These are phyloP conservation scores for Carollia perspicillata DNA, from an alignment of 2,113 vertebrate genomes.

Conservation along the genomic window DNA sequence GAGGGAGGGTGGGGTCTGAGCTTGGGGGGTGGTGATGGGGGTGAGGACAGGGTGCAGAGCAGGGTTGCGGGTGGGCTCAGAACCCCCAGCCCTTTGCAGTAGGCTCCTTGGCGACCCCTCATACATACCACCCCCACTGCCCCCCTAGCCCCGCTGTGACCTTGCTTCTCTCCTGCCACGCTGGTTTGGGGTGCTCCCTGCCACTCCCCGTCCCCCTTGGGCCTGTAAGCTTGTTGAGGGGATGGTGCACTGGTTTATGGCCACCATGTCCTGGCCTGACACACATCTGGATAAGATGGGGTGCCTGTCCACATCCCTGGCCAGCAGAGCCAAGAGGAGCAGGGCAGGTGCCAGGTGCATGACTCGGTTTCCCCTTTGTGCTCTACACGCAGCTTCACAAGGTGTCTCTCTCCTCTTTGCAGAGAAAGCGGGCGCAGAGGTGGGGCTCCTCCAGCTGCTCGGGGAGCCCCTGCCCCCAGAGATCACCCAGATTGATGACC, in stretches of 20 bases:
- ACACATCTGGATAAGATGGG: neutral
- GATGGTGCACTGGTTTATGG: neutral
- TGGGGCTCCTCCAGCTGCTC: slow-evolving; percentile 90
- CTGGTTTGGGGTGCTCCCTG: neutral
- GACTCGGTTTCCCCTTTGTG: neutral
- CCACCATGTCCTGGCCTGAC: neutral
- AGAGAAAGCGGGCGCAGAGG: slow-evolving; percentile 81
- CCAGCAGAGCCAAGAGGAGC: neutral
- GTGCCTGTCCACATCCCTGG: neutral
- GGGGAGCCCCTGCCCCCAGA: slow-evolving; percentile 88
- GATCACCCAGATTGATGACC: slow-evolving; percentile 82
- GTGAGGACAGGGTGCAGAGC: neutral
- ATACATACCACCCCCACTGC: no score
- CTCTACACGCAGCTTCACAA: neutral
- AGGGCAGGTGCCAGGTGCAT: rapidly evolving
- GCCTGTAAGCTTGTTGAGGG: neutral
- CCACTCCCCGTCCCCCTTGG: no score
- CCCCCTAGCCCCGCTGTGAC: neutral
- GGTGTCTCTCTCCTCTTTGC: slow-evolving; percentile 60
- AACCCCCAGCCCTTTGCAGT: no score
- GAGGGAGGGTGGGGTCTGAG: neutral
- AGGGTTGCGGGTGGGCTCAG: neutral
- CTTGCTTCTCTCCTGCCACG: neutral
- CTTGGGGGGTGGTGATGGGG: rapidly evolving
- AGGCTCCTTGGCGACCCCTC: neutral